These are phyloP conservation scores for Copidosoma floridanum DNA, from an alignment of 1,140 invertebrate species.

Conservation along the genomic window DNA sequence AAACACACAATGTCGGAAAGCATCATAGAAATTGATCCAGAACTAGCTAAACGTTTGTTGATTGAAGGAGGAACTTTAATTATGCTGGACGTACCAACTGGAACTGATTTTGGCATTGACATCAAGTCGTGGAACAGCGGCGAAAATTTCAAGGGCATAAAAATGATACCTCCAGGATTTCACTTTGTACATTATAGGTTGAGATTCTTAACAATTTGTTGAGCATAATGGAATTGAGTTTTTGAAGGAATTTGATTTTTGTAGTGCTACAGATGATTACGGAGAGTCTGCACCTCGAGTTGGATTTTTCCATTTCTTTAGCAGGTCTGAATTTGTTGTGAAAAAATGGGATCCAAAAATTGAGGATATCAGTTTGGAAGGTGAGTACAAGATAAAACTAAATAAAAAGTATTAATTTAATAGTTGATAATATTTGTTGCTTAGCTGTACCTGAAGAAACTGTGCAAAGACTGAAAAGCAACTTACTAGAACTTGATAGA, in stretches of 20 bases:
- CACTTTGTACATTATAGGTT: slow-evolving; percentile 91
- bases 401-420: not conserved
- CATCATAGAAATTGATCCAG: slow-evolving; percentile 69
- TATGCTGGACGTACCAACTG: slow-evolving; percentile 78
- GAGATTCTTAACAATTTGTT: not conserved
- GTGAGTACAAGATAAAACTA: slow-evolving; percentile 37
- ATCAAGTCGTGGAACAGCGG: slow-evolving; percentile 91
- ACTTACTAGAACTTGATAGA: slow-evolving; percentile 76
- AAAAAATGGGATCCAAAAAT: slow-evolving; percentile 78
- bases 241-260: slow-evolving; percentile 11
- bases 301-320: slow-evolving; percentile 90
- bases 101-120: slow-evolving; percentile 96
- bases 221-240: not conserved
- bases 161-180: slow-evolving; percentile 97
- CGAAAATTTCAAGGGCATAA: slow-evolving; percentile 90
- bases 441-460: slow-evolving; percentile 61
- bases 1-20: not conserved
- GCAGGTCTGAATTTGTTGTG: slow-evolving; percentile 78
- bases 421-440: not conserved
- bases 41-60: slow-evolving; percentile 74
- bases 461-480: slow-evolving; percentile 64
- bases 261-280: slow-evolving; percentile 60
- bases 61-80: slow-evolving; percentile 80
- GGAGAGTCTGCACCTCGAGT: slow-evolving; percentile 66
- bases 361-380: slow-evolving; percentile 66